phyloP scores from a whole-genome alignment of 2,888 invertebrate genomes.

The Andricus curvator region DNA sequence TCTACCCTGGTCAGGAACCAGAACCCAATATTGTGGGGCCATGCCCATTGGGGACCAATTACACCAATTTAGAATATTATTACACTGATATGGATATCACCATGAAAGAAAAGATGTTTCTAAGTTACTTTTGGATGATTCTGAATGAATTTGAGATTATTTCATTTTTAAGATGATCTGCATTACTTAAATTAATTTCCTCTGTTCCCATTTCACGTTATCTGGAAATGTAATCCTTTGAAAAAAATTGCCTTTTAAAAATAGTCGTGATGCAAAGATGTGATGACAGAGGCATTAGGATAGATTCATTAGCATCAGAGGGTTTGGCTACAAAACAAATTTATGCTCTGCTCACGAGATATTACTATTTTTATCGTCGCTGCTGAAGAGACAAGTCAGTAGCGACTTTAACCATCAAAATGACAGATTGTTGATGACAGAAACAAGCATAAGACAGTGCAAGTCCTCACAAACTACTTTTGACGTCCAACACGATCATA shows the following conservation, averaged over 20 bases:
- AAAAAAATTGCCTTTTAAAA: neutral
- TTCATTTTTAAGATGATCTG: too few species aligned
- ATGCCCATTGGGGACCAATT: rapidly evolving
- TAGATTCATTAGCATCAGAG: neutral
- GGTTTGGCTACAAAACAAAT: neutral
- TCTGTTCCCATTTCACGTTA: neutral
- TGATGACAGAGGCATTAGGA: neutral
- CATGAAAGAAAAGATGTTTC: too few species aligned
- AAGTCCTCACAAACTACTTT: conserved; percentile 3
- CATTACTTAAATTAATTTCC: too few species aligned
- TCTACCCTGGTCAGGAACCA: too few species aligned
- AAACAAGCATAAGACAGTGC: conserved; percentile 12
- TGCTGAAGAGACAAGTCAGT: conserved; percentile 1
- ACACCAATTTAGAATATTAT: too few species aligned
- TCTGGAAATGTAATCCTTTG: neutral
- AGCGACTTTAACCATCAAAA: conserved; percentile 4
- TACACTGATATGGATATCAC: too few species aligned
- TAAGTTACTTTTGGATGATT: too few species aligned
- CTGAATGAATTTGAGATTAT: too few species aligned
- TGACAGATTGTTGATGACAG: conserved; percentile 30
- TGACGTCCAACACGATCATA: conserved; percentile 17
- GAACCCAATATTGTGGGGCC: too few species aligned
- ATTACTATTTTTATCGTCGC: conserved; percentile 4
- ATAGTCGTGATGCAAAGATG: neutral
- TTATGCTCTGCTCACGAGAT: neutral